Evolutionary conservation across 2,113 vertebrate genomes (phyloP), one percentile per base, ranked within the genome.

Genomic region (Rhinichthys klamathensis): DNA sequence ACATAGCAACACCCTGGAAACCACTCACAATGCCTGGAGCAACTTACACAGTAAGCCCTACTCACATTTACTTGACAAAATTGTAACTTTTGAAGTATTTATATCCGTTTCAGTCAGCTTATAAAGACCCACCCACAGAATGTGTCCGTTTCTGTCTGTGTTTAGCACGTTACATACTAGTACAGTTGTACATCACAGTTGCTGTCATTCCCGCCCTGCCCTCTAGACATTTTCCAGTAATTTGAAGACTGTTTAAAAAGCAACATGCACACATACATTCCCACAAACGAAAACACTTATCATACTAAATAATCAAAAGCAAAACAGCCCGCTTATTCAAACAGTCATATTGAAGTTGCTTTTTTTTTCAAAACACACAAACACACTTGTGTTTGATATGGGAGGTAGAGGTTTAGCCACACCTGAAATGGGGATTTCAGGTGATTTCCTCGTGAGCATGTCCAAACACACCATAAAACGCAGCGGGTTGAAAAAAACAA

Each of bases 361-460:
- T 25, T n/a, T 51, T 32, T 58, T 67, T 41, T 6, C 76, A 25
- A 79, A 79, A 84, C 73, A 79, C 32, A 83, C 83, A 63, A 54
- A 27, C 1, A 4, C 18, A 8, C 18, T 21, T 86, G 9, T 78
- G 32, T 69, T 41, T 77, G 77, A 32, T 73, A 78, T 21, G 32
- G 30, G 63, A 82, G 54, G 85, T 70, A 58, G 82, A 84, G 86
- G 88, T 91, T 41, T 25, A 10, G n/a, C 38, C 89, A 65, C 84
- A 89, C 88, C 67, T 67, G 63, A 82, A 89, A 90, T 83, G 89
- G 56, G 86, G 82, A 10, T 1, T 70, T 49, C 38, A 67, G 46
- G 21, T 82, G 80, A 87, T 91, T 90, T 91, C 89, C 86, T 86
- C 87, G 77, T 80, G 76, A 88, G 89, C 93, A 88, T 89, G 93